Conservation (phyloP, 2,797 vertebrate genomes). For the Gymnocypris eckloni region DNA sequence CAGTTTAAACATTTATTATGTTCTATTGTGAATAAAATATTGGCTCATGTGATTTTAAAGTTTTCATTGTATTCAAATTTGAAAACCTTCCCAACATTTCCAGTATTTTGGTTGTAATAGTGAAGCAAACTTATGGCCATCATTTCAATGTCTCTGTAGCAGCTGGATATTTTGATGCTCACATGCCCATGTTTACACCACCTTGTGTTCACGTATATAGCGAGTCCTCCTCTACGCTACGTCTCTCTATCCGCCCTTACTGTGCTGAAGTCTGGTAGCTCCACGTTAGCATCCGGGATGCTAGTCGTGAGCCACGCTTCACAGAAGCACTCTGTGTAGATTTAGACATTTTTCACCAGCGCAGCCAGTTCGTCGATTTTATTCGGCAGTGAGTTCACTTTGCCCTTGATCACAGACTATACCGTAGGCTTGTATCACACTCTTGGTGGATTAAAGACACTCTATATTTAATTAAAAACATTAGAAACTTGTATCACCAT, state of each 20-base stretch:
- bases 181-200: slow-evolving; percentile 7
- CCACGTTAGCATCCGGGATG: neutral
- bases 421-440: neutral
- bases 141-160: slow-evolving; percentile 16
- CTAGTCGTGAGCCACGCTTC: slow-evolving; percentile 6
- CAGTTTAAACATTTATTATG: too few relatives aligned
- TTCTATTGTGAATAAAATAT: too few relatives aligned
- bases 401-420: neutral
- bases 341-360: neutral
- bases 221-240: neutral
- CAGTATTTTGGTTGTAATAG: neutral
- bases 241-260: neutral
- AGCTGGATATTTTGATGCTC: neutral
- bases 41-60: too few relatives aligned
- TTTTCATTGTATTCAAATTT: too few relatives aligned
- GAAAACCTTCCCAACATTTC: too few relatives aligned
- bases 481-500: neutral
- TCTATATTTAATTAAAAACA: too few relatives aligned
- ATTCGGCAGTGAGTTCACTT: neutral
- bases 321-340: slow-evolving; percentile 15
- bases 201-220: neutral
- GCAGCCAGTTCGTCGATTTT: slow-evolving; percentile 20
- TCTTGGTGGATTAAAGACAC: too few relatives aligned
- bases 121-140: neutral
- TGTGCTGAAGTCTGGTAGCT: neutral